Percentiles rank a stretch among this genome's conserved stretches.
Conservation (phyloP, 2,797 vertebrate genomes). For the Anas capensis region DNA sequence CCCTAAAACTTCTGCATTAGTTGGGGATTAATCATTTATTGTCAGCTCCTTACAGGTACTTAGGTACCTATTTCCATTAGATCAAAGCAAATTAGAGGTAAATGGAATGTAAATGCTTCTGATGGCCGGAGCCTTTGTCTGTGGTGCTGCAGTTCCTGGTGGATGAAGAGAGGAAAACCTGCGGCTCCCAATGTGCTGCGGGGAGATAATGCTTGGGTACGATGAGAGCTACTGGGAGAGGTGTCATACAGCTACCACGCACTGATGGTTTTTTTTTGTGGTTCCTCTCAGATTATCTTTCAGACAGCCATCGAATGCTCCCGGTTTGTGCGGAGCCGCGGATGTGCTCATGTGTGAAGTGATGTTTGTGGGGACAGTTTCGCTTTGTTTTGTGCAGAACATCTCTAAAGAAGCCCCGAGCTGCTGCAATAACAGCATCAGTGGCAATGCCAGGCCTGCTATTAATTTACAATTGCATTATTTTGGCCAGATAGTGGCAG, state of each 20-base stretch:
- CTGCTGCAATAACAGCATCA: neutral
- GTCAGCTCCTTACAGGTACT: slow-evolving; percentile 26
- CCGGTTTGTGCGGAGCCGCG: neutral
- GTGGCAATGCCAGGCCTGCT: neutral
- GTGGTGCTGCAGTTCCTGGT: fast-evolving
- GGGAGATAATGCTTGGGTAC: slow-evolving; percentile 6
- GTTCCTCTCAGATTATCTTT: neutral
- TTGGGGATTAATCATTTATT: neutral
- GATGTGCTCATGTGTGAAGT: neutral
- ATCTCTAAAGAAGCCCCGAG: neutral
- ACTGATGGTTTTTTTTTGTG: neutral
- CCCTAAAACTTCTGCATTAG: neutral
- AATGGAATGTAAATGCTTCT: slow-evolving; percentile 24
- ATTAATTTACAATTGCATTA: neutral
- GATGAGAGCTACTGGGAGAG: neutral
- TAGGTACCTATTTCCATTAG: neutral
- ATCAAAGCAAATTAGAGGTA: slow-evolving; percentile 56
- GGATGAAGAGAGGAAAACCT: neutral
- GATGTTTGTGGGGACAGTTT: neutral
- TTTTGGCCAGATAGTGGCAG: neutral
- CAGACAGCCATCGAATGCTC: fast-evolving
- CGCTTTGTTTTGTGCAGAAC: neutral
- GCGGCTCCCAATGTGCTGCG: neutral
- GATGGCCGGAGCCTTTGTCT: slow-evolving; percentile 26
- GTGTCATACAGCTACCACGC: neutral